These are phyloP conservation scores for Dysidea cf. avara DNA, from an alignment of 37 sponge, comb jelly and placozoan genomes.

Conservation along the genomic window DNA sequence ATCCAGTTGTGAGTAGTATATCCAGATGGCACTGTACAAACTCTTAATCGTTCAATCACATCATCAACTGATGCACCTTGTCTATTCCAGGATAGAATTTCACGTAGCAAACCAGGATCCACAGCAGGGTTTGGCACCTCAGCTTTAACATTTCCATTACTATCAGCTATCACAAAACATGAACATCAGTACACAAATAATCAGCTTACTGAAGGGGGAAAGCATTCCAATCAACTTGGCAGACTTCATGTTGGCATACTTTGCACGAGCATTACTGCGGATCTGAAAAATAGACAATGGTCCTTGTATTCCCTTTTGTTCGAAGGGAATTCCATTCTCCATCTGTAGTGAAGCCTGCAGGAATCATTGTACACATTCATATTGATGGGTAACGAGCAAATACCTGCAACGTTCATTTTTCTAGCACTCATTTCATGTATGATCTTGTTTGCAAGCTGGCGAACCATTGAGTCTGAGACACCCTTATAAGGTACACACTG, in stretches of 20 bases:
- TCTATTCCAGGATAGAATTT: constrained; percentile 1
- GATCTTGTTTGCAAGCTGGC: background rate
- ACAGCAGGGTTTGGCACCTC: constrained; percentile 10
- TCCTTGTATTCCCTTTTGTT: background rate
- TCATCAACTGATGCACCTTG: background rate
- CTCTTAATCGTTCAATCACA: background rate
- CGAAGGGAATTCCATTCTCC: background rate
- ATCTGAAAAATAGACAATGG: background rate
- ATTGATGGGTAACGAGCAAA: no score
- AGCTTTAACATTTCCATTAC: background rate
- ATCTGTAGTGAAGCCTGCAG: background rate
- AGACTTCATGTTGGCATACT: background rate
- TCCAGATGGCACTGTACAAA: constrained; percentile 22
- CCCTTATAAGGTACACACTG: constrained; percentile 19
- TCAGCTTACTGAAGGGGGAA: background rate
- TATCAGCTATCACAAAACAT: background rate
- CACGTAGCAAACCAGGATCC: background rate
- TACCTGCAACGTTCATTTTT: background rate
- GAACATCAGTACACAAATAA: background rate
- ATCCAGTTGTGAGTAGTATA: constrained; percentile 22
- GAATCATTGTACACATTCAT: no score
- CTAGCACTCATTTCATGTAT: background rate
- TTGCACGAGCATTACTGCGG: background rate
- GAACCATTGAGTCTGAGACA: background rate
- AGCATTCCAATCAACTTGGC: background rate